phyloP scores from a whole-genome alignment of 2,113 vertebrate genomes.

The Peromyscus leucopus region DNA sequence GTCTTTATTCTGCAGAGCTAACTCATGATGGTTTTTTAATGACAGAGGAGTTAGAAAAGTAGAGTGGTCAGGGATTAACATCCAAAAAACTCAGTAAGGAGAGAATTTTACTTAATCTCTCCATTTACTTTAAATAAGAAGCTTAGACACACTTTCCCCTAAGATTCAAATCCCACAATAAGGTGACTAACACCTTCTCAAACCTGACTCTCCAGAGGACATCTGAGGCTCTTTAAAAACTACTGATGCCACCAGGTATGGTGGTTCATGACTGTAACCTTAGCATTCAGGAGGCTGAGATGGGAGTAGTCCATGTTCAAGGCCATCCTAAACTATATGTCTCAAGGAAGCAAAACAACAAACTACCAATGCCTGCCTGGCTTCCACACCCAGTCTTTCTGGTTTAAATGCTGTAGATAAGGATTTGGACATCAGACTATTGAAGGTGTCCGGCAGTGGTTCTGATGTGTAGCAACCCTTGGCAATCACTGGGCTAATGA shows the following conservation, averaged over 20 bases:
- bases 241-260: background rate
- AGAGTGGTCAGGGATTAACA: conserved; percentile 10
- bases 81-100: conserved; percentile 3
- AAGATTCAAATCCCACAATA: conserved; percentile 38
- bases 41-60: background rate
- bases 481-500: background rate
- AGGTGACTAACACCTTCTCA: background rate
- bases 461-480: background rate
- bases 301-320: background rate
- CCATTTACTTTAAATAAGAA: conserved; percentile 5
- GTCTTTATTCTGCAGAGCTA: background rate
- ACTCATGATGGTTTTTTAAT: background rate
- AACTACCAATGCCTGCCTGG: background rate
- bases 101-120: background rate
- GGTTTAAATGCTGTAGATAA: background rate
- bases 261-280: background rate
- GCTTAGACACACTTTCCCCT: conserved; percentile 2
- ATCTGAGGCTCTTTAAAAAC: conserved; percentile 6
- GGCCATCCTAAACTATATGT: background rate
- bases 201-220: background rate
- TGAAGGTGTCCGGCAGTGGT: background rate
- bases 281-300: background rate
- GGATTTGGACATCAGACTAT: background rate
- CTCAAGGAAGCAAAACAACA: background rate
- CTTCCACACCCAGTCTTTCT: background rate